Evolutionary conservation across 1,140 invertebrate genomes (phyloP).

Genomic region (Galleria mellonella): DNA sequence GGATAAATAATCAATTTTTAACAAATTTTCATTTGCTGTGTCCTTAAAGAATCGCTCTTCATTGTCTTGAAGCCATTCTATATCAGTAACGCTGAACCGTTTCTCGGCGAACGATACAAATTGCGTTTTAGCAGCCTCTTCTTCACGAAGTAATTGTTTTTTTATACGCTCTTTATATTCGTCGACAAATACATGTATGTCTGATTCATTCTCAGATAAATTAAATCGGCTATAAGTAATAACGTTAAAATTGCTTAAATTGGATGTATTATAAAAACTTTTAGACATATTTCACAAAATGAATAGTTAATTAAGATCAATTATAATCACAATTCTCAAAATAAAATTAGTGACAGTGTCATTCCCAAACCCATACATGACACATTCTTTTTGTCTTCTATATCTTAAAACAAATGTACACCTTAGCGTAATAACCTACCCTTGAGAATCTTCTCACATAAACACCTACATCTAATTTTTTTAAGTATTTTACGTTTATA

Average conservation of each 20-base stretch:
- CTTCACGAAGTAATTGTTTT: constrained; percentile 25
- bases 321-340: too few relatives aligned
- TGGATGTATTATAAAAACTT: constrained; percentile 29
- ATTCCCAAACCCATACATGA: too few relatives aligned
- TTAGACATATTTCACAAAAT: too few relatives aligned
- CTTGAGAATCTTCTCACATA: too few relatives aligned
- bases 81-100: constrained; percentile 21
- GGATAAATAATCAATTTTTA: constrained; percentile 33
- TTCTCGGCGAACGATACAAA: constrained; percentile 49
- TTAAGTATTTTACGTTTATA: too few relatives aligned
- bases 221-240: constrained; percentile 22
- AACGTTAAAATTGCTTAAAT: constrained; percentile 18
- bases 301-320: too few relatives aligned
- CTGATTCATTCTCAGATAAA: constrained; percentile 36
- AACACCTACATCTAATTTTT: too few relatives aligned
- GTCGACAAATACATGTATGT: constrained; percentile 40
- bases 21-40: constrained; percentile 36
- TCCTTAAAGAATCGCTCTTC: constrained; percentile 39
- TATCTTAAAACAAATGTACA: too few relatives aligned
- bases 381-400: too few relatives aligned
- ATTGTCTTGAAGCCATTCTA: constrained; percentile 44
- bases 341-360: too few relatives aligned
- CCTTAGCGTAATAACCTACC: too few relatives aligned
- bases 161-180: constrained; percentile 44
- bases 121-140: constrained; percentile 16